Percentiles rank a stretch among this genome's conserved stretches.
Evolutionary conservation across 92 coral and sea anemone species (phyloP).

Genomic region (Zoanthus sociatus): DNA sequence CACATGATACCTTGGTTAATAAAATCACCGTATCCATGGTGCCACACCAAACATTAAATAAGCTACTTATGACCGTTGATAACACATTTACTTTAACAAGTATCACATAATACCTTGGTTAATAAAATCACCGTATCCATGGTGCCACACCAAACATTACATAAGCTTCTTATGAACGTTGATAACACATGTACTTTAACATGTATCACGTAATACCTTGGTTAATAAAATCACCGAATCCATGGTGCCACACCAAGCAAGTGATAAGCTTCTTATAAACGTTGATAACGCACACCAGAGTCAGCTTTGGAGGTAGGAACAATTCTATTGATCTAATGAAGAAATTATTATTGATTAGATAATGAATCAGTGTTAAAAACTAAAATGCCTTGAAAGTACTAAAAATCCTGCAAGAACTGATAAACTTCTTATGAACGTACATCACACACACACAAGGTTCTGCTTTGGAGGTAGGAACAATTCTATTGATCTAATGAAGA

Average conservation of each 20-base stretch:
- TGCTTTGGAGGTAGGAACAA: constrained; percentile 86
- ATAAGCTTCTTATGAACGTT: constrained; percentile 90
- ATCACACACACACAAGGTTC: constrained; percentile 71
- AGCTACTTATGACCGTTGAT: constrained; percentile 88
- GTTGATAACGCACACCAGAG: constrained; percentile 72
- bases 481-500: constrained; percentile 75
- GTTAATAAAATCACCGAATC: constrained; percentile 63
- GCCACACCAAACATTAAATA: constrained; percentile 92
- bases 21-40: constrained; percentile 79
- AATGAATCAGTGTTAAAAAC: neutral
- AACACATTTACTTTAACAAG: constrained; percentile 43
- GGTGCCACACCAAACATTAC: constrained; percentile 93
- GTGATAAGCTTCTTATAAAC: constrained; percentile 94
- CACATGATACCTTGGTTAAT: constrained; percentile 44
- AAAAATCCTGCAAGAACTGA: constrained; percentile 76
- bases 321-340: constrained; percentile 79
- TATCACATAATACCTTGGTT: constrained; percentile 36
- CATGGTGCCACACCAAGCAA: constrained; percentile 93
- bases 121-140: constrained; percentile 71
- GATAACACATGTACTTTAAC: constrained; percentile 50
- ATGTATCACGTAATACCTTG: constrained; percentile 31
- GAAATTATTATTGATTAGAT: no score
- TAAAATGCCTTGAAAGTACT: no score
- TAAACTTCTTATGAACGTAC: constrained; percentile 86
- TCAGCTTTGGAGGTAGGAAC: constrained; percentile 84